Base-by-base conservation (phyloP, 2,888 invertebrate genomes). In the Onchidella celtica region DNA sequence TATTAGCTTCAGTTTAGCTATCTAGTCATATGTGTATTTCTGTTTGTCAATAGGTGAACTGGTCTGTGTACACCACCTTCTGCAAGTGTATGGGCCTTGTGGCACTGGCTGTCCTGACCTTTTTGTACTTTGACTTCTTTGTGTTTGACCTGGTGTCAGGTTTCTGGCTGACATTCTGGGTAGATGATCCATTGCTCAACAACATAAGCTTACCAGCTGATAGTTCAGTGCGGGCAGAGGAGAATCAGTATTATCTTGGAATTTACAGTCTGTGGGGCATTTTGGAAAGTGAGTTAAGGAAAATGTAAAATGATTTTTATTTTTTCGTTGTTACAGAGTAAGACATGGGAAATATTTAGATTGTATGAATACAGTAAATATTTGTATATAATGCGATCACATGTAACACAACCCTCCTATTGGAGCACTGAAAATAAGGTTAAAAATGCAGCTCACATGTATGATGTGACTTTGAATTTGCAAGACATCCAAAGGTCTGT, bases 141-240 rank as follows among this genome's bases (percentile, higher is more conserved):
- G 68, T 61, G 24, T 72, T 59, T n/a, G 81, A 80, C 4, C n/a
- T 83, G 32, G 66, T n/a, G 1, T 70, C 79, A 4, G 81, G 72
- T 14, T 72, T 78, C 32, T 84, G 84, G 84, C 65, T 84, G n/a
- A 81, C 70, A 29, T 65, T 66, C 55, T 84, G 84, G 84, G 83
- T 83, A 34, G 84, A 83, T 59, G 77, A 72, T 34, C 38, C 69
- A 1, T 3, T 55, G 1, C 59, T 81, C 9, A 82, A 75, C 69
- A 82, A 82, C 63, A 4, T 61, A 14, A 75, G 70, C 9, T 14
- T 74, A 14, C 61, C 75, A 17, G 29, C 74, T 57, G 65, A 79
- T 65, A 70, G 55, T 27, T 27, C 34, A 0, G 34, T 68, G 34
- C 57, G 75, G 0, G 3, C 27, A n/a, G 27, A 61, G 27, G 47